A percentile compares a stretch with the other conserved stretches of the same genome.
phyloP scores from a whole-genome alignment of 2,113 vertebrate species.

The Laticauda laticaudata region DNA sequence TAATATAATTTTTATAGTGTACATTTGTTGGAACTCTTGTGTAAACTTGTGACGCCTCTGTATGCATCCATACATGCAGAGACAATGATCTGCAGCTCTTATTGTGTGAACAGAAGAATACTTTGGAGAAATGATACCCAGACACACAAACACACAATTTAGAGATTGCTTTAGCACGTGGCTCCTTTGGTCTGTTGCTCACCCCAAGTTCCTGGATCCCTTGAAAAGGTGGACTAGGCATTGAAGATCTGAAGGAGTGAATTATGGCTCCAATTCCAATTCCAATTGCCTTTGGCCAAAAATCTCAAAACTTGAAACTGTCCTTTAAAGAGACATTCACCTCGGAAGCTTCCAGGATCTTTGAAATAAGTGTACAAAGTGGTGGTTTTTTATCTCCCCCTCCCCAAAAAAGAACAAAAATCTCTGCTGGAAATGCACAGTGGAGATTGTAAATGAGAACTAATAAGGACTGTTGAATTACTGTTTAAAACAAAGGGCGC shows the following conservation, averaged over 20 bases:
- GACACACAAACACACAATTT: neutral
- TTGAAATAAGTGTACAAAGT: constrained; percentile 36
- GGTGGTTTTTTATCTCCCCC: constrained; percentile 26
- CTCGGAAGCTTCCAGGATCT: constrained; percentile 33
- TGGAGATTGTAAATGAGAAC: neutral
- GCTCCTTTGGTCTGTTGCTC: constrained; percentile 49
- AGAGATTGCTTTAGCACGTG: constrained; percentile 37
- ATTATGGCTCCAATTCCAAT: neutral
- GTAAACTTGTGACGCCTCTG: neutral
- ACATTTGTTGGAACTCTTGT: neutral
- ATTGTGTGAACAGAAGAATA: neutral
- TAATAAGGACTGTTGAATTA: too few species aligned
- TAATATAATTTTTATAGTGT: too few species aligned
- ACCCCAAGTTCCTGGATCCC: neutral
- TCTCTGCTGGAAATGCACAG: constrained; percentile 45
- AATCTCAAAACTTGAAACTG: constrained; percentile 36
- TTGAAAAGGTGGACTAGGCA: neutral
- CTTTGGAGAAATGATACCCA: constrained; percentile 21
- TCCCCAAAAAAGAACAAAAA: constrained; percentile 10
- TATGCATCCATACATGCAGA: neutral
- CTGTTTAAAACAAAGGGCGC: neutral
- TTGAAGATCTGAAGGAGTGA: neutral
- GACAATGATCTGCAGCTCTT: neutral
- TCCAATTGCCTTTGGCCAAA: constrained; percentile 21
- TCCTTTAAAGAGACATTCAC: constrained; percentile 46